Evolutionary conservation across 1,140 invertebrate genomes (phyloP), one percentile per base, ranked within the genome.

Genomic region (Hermatobates lingyangjiaoensis): DNA sequence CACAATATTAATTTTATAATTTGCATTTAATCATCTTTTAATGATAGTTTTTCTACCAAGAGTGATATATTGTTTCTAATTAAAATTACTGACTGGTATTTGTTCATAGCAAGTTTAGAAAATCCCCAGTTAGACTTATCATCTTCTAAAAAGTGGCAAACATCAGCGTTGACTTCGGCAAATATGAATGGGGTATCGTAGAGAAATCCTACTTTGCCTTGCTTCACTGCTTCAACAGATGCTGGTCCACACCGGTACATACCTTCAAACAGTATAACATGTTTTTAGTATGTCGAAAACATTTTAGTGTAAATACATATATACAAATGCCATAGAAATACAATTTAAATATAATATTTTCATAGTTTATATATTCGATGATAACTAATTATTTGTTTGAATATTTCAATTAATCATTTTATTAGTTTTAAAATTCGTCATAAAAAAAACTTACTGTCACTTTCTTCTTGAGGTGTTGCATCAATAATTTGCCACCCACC

Each of bases 401-500:
- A 34, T 34, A 10, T 34, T 10, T 10, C 7, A 7, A 5, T 7
- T 44, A 44, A 44, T 12, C 10, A 44, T 12, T 12, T 44, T 12
- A 44, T 12, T 44, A 7, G 21, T 12, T 7, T 12, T 20, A 12
- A 5, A 44, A 14, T 44, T 20, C 20, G 7, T 18, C 12, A 27
- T 3, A 25, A 46, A 7, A 52, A 12, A 18, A 47, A 27, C 52
- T 64, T 63, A 59, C 74, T 66, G 42, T 75, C 74, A 50, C 80
- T 81, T 51, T 72, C 65, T 66, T 85, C 82, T 61, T 86, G 83
- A 2, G 82, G 83, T 12, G 82, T 86, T 1, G 80, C 69, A 61
- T 87, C 83, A 57, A 83, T 77, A 5, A 77, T 77, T 63, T 86
- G 83, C 83, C 83, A 86, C 3, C 83, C 83, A 28, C 79, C 80